These are phyloP conservation scores for Platysternon megacephalum DNA, from an alignment of 2,113 vertebrate species.

Conservation along the genomic window DNA sequence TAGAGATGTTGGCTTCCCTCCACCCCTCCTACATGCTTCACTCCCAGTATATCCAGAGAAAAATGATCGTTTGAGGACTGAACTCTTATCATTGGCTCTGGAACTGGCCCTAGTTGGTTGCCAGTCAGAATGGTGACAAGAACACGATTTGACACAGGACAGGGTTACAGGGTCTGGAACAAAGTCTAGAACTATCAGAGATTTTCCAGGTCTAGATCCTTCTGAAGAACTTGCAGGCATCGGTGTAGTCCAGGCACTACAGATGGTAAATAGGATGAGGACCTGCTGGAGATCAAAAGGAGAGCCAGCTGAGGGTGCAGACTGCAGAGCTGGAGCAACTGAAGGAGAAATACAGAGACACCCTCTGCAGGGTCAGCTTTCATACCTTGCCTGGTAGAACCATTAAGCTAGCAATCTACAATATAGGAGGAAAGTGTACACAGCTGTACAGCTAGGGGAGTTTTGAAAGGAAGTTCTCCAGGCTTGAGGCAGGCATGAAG, in stretches of 20 bases:
- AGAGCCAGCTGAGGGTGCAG: neutral
- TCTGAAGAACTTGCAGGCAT: neutral
- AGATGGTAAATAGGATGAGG: neutral
- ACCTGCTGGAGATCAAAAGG: neutral
- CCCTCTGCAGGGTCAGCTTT: too few relatives aligned
- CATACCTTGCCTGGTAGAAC: too few relatives aligned
- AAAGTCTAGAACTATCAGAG: neutral
- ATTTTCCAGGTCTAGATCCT: neutral
- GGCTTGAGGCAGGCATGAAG: neutral
- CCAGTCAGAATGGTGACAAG: neutral
- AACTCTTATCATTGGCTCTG: neutral
- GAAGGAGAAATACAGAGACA: too few relatives aligned
- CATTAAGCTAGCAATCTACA: too few relatives aligned
- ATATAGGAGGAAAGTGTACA: too few relatives aligned
- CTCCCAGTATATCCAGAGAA: neutral
- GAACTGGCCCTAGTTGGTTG: neutral
- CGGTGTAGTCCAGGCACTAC: too few relatives aligned
- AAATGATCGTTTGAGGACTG: neutral
- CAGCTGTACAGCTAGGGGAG: neutral
- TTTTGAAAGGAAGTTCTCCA: neutral
- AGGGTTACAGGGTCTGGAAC: neutral
- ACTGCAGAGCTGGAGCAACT: neutral
- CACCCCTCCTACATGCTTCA: neutral
- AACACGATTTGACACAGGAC: neutral
- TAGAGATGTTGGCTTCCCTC: neutral